phyloP scores from a whole-genome alignment of 1,140 invertebrate species.

The Portunus trituberculatus region DNA sequence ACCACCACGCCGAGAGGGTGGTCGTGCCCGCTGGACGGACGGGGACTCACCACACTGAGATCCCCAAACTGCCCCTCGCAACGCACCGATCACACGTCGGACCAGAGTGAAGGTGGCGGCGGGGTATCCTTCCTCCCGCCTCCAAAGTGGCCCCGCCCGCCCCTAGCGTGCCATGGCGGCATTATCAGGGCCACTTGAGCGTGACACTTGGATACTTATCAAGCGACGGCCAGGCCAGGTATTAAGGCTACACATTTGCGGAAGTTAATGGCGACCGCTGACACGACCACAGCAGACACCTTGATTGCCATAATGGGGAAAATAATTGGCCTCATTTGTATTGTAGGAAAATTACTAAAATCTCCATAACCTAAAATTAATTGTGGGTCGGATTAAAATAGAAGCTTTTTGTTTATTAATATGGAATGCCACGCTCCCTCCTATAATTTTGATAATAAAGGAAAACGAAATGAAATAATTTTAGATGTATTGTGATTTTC shows the following conservation, averaged over 20 bases:
- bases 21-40: slow-evolving; percentile 2
- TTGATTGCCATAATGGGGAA: slow-evolving; percentile 39
- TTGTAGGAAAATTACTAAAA: slow-evolving; percentile 14
- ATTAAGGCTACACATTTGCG: slow-evolving; percentile 58
- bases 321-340: slow-evolving; percentile 56
- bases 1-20: not conserved
- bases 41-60: slow-evolving; percentile 5
- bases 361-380: slow-evolving; percentile 15
- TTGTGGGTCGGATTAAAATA: not conserved
- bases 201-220: slow-evolving; percentile 54
- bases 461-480: slow-evolving; percentile 3
- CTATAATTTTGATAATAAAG: not conserved
- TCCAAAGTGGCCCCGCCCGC: not conserved
- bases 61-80: not conserved
- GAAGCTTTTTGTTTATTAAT: slow-evolving; percentile 24
- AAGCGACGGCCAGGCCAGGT: slow-evolving; percentile 37
- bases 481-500: not conserved
- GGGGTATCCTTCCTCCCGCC: not conserved
- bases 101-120: not conserved
- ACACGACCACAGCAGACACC: slow-evolving; percentile 41
- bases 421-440: not conserved
- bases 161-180: slow-evolving; percentile 29
- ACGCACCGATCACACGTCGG: slow-evolving; percentile 14
- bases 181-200: slow-evolving; percentile 30
- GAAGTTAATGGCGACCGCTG: slow-evolving; percentile 54